A percentile compares a stretch with the other conserved stretches of the same genome.
Conservation (phyloP, 2,797 vertebrate species). For the Graptemys geographica region DNA sequence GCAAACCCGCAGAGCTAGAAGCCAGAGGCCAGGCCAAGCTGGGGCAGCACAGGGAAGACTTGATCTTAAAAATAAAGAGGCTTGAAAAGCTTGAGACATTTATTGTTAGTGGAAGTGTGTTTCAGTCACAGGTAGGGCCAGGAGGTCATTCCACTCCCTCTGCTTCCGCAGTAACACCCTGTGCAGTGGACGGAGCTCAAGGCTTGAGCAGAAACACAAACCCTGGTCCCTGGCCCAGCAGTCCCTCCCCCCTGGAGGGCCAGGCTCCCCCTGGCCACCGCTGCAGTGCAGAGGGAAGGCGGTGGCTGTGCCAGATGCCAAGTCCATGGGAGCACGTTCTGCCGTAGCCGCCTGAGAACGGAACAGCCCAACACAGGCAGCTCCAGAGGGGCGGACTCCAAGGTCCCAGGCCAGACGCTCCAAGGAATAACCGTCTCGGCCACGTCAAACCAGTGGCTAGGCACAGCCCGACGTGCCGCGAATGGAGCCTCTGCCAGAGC, state of each 20-base stretch:
- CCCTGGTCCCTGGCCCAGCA: too few relatives aligned
- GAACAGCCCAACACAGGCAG: background rate
- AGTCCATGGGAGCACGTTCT: background rate
- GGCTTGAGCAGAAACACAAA: background rate
- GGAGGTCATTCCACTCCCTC: background rate
- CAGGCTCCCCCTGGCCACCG: too few relatives aligned
- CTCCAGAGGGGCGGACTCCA: too few relatives aligned
- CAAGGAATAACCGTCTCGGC: background rate
- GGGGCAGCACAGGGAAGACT: background rate
- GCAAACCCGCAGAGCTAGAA: too few relatives aligned
- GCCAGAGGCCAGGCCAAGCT: too few relatives aligned
- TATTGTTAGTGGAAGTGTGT: background rate
- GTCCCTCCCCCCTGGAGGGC: too few relatives aligned
- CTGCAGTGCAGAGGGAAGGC: background rate
- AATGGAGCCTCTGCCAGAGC: too few relatives aligned
- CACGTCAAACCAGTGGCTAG: background rate
- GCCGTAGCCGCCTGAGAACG: rapidly evolving
- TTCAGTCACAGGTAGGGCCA: background rate
- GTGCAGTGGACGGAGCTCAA: background rate
- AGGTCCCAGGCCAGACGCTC: background rate
- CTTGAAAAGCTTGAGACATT: background rate
- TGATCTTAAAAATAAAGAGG: background rate
- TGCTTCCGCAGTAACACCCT: background rate
- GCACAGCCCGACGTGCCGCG: background rate
- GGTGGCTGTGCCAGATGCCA: background rate